phyloP scores from a whole-genome alignment of 2,888 invertebrate genomes.

The Zootermopsis nevadensis region DNA sequence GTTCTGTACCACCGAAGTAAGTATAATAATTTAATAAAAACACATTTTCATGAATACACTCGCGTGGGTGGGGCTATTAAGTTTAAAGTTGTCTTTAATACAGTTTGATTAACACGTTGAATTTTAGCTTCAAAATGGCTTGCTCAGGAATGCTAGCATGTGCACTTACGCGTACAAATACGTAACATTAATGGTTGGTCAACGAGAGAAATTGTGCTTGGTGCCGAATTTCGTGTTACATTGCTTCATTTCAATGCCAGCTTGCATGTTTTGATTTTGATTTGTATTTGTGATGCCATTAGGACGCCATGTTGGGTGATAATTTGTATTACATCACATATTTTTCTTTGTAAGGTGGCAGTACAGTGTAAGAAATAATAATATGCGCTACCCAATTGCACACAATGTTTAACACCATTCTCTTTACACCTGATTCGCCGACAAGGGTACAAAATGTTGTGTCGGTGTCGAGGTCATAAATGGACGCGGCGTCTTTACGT shows the following conservation, averaged over 20 bases:
- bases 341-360: background rate
- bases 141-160: background rate
- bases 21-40: background rate
- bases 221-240: background rate
- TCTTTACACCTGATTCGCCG: background rate
- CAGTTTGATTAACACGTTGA: background rate
- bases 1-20: background rate
- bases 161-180: background rate
- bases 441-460: slow-evolving; percentile 4
- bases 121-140: slow-evolving; percentile 3
- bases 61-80: background rate
- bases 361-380: background rate
- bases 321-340: slow-evolving; percentile 15
- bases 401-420: background rate
- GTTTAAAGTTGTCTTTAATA: background rate
- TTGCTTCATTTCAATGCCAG: background rate
- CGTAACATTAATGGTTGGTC: background rate
- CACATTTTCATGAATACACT: background rate
- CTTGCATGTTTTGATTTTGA: slow-evolving; percentile 33
- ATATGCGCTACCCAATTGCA: background rate
- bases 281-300: slow-evolving; percentile 25
- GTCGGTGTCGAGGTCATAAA: slow-evolving; percentile 41
- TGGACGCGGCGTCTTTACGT: slow-evolving; percentile 43
- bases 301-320: slow-evolving; percentile 43
- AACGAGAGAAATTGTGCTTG: background rate